Conservation (phyloP, 2,113 vertebrate genomes). For the Tonatia bakeri region DNA sequence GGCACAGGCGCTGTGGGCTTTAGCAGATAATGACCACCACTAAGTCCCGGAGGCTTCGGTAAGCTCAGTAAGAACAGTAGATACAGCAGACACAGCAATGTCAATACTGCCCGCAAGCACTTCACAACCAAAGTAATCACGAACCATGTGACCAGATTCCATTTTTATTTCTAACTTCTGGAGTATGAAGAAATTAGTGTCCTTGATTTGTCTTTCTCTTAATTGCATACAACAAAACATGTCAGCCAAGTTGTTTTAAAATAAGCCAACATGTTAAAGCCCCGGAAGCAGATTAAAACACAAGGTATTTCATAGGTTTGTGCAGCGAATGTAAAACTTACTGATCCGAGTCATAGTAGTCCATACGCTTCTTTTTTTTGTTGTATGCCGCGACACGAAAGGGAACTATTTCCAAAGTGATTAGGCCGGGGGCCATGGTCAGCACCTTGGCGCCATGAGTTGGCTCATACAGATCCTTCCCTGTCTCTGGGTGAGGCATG, state of each 20-base stretch:
- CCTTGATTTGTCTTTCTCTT: background rate
- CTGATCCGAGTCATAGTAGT: slow-evolving; percentile 94
- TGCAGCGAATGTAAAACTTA: slow-evolving; percentile 80
- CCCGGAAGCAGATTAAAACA: background rate
- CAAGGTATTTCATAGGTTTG: too few species aligned
- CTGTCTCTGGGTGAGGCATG: slow-evolving; percentile 95
- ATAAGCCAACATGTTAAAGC: background rate
- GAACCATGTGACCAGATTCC: background rate
- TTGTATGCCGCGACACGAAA: slow-evolving; percentile 98
- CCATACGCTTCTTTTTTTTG: slow-evolving; percentile 94
- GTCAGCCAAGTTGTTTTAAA: background rate
- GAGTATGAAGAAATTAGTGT: background rate
- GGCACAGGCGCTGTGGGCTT: background rate
- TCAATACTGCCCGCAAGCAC: background rate
- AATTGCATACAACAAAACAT: background rate
- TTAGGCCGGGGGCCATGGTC: slow-evolving; percentile 97
- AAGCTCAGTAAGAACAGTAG: background rate
- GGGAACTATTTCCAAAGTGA: slow-evolving; percentile 96
- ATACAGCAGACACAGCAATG: background rate
- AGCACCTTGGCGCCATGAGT: slow-evolving; percentile 96
- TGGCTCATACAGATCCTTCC: slow-evolving; percentile 96
- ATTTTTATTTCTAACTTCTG: background rate
- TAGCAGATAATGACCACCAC: background rate
- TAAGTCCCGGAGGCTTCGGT: background rate
- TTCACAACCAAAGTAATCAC: background rate